Evolutionary conservation across 2,113 vertebrate genomes (phyloP).

Genomic region (Microtus ochrogaster): DNA sequence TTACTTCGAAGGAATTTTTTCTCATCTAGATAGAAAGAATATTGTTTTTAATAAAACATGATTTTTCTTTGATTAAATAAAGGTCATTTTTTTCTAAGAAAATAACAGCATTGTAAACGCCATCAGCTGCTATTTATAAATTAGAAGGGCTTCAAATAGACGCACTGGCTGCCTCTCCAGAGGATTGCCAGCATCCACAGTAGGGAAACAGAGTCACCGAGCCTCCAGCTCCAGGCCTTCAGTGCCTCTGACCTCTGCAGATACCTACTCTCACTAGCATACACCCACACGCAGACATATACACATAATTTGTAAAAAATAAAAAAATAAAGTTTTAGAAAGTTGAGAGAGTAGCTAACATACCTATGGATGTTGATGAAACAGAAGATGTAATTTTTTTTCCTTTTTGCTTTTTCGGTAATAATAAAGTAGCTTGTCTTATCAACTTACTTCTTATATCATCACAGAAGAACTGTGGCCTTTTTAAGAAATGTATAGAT

Average conservation of each 20-base stretch:
- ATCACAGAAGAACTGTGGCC: background rate
- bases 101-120: background rate
- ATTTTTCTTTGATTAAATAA: background rate
- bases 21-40: background rate
- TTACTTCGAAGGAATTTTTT: constrained; percentile 39
- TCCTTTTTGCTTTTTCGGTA: background rate
- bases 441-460: background rate
- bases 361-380: background rate
- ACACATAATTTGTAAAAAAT: background rate
- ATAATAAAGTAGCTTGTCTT: background rate
- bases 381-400: background rate
- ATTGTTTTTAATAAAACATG: background rate
- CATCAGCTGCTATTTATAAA: background rate
- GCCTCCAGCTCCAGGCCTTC: background rate
- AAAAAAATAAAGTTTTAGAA: background rate
- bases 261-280: background rate
- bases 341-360: background rate
- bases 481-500: background rate
- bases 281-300: too few relatives aligned
- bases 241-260: too few relatives aligned
- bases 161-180: background rate
- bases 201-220: background rate
- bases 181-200: background rate
- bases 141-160: background rate
- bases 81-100: background rate